phyloP scores from a whole-genome alignment of 2,113 vertebrate species.

The Puffinus mauretanicus region DNA sequence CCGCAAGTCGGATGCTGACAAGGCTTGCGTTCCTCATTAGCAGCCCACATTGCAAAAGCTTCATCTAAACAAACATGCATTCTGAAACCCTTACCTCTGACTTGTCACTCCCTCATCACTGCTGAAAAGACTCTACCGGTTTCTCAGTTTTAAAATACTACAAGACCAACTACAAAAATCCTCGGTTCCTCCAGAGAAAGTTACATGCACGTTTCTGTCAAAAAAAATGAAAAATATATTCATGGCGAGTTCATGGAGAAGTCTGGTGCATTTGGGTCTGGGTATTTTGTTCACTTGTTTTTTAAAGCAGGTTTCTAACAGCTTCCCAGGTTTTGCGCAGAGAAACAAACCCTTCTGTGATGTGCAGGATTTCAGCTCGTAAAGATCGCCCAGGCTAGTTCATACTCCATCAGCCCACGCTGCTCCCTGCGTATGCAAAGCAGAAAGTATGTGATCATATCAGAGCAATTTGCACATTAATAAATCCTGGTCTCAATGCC shows the following conservation, averaged over 20 bases:
- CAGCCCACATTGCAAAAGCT: constrained; percentile 49
- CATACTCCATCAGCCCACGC: constrained; percentile 60
- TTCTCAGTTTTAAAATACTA: constrained; percentile 33
- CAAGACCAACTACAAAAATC: constrained; percentile 36
- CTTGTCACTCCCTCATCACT: constrained; percentile 57
- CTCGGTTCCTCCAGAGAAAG: constrained; percentile 44
- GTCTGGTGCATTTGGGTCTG: constrained; percentile 7
- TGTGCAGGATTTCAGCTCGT: constrained; percentile 52
- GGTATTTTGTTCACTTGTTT: not conserved
- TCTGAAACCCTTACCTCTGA: constrained; percentile 62
- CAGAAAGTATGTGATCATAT: constrained; percentile 61
- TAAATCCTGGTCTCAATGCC: constrained; percentile 29
- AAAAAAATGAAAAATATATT: constrained; percentile 18
- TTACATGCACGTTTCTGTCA: constrained; percentile 41
- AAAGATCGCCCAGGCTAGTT: constrained; percentile 44
- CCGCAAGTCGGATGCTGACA: constrained; percentile 60
- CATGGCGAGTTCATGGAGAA: constrained; percentile 46
- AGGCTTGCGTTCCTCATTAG: constrained; percentile 42
- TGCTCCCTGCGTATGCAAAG: constrained; percentile 62
- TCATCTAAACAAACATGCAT: constrained; percentile 45
- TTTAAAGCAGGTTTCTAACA: not conserved
- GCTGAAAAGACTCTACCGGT: constrained; percentile 28
- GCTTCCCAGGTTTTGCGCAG: not conserved
- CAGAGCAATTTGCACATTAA: constrained; percentile 51
- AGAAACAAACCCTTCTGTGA: constrained; percentile 44